Conservation (phyloP, 2,888 invertebrate species). For the Aphodius granarius region DNA sequence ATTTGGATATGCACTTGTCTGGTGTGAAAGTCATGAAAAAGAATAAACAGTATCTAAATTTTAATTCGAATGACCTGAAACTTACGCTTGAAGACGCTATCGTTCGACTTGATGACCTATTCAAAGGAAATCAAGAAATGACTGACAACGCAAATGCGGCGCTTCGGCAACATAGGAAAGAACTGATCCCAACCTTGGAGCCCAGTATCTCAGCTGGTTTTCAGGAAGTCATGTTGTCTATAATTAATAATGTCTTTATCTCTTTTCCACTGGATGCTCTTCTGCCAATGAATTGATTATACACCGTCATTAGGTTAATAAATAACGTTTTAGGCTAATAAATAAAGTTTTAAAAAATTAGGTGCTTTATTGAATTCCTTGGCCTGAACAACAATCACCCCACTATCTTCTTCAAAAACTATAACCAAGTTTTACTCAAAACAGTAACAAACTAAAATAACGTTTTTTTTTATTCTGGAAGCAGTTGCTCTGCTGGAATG, state of each 20-base stretch:
- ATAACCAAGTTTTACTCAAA: background rate
- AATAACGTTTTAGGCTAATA: too few relatives aligned
- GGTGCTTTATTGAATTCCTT: too few relatives aligned
- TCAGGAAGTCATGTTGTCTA: background rate
- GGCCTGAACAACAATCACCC: background rate
- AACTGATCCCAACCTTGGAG: background rate
- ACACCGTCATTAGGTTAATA: too few relatives aligned
- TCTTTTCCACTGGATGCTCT: constrained; percentile 6
- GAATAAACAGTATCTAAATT: background rate
- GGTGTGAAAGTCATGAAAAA: constrained; percentile 1
- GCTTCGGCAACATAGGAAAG: background rate
- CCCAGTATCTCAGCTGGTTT: background rate
- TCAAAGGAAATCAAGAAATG: constrained; percentile 8
- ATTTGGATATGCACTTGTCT: background rate
- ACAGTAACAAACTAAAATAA: background rate
- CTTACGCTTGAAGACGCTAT: background rate
- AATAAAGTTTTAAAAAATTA: too few relatives aligned
- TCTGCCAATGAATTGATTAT: background rate
- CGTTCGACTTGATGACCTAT: constrained; percentile 1
- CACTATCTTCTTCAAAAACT: background rate
- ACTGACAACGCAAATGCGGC: background rate
- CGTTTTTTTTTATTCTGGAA: constrained; percentile 51
- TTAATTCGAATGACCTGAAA: background rate
- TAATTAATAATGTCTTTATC: constrained; percentile 7
- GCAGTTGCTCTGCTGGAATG: constrained; percentile 62